Evolutionary conservation across 2,797 vertebrate genomes (phyloP), one percentile per base, ranked within the genome.

Genomic region (Lagocephalus sceleratus): DNA sequence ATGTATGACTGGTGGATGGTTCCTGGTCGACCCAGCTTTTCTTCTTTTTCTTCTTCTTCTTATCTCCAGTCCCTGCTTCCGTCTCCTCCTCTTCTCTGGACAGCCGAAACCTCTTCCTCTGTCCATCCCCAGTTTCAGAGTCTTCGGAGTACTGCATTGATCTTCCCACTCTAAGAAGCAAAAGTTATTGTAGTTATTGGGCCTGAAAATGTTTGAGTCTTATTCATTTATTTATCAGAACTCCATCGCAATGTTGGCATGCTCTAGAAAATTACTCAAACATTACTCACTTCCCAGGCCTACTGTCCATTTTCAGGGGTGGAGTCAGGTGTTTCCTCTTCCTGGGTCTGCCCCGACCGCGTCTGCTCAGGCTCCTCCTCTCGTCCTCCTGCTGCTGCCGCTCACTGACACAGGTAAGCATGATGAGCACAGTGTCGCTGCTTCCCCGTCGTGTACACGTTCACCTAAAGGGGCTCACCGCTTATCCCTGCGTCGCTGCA

Each of bases 341-440:
- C 86, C 94, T 89, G 47, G 97, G 97, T 89, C 97, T 91, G 71
- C 97, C 97, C 63, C 95, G 92, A 82, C 95, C 97, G 71, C 95
- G 92, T 84, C 94, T 89, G 41, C 88, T 89, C 79, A 96, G 90
- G 85, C 91, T 95, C 87, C 92, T 92, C 92, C 90, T 94, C 88
- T 94, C 94, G 62, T 99, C 94, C 75, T 98, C 94, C 87, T 91
- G 92, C 86, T 86, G 88, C 49, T 66, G 88, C 23, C 85, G 86
- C 60, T 91, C 85, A 47, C 84, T 85, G 71, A 40, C 20, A 48
- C 0, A 20, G 10, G 40, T 9, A n/a, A 17, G 10, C 11, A 4
- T 14, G 32, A 35, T 35, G 32, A 35, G 11, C 32, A 1, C 12
- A 14, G 26, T 9, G 26, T 10, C 26, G 11, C 6, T 9, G 32